Base-by-base conservation (phyloP, 2,888 invertebrate species). In the Drosophila infuscata region DNA sequence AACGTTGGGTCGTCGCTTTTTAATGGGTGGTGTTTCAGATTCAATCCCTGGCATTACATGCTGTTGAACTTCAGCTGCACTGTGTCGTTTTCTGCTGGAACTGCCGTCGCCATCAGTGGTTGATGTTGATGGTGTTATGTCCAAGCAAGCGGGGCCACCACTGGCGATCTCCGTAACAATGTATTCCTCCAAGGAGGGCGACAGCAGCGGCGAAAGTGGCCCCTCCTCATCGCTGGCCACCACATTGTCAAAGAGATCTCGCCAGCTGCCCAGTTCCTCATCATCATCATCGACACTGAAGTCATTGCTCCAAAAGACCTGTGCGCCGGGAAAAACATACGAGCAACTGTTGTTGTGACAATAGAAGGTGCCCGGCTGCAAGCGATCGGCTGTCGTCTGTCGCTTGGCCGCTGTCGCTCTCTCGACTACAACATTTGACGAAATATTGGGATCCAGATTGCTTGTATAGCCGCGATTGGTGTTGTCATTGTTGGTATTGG, bases 311-410 rank as follows among this genome's bases (percentile, higher is more conserved):
- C 91, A 92, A 56, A 90, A 91, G 3, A 97, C 95, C 91, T 97
- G 97, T 0, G 97, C 97, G 15, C 97, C 97, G n/a, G 96, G 96
- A 92, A 97, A 97, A 59, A 97, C 95, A 90, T 97, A 97, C 32
- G 93, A 91, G 70, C 96, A 94, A 81, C 95, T 95, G 41, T 96
- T 95, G 51, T 95, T 94, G 76, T 96, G 93, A 82, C 95, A 94
- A 84, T 96, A 95, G 92, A 95, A 97, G 15, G 95, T 94, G 83
- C 96, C 95, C 33, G 95, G 95, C 93, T 94, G 90, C 80, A 95
- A 82, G 12, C 94, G 92, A 46, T 94, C 94, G 0, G 94, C 94
- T n/a, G 94, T 91, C 54, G 94, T 94, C 61, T 89, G 88, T 3
- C 88, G 86, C 54, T 83, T 89, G 0, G 82, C 76, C 17, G 67